These are phyloP conservation scores for Caerostris extrusa DNA, from an alignment of 1,140 invertebrate genomes.

Conservation along the genomic window DNA sequence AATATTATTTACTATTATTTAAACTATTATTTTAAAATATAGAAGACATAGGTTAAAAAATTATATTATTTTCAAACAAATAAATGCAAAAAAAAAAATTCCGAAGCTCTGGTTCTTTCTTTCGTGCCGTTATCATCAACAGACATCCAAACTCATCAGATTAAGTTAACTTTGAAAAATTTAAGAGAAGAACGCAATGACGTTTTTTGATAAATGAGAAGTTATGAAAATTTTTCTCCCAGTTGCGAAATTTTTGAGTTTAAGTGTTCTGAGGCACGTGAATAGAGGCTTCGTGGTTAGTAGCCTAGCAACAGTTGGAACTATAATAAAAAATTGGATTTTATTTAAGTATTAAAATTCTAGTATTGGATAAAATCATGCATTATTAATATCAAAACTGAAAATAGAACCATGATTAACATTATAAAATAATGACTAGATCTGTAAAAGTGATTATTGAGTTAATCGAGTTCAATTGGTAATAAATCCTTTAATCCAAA, in stretches of 20 bases:
- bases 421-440: too few relatives aligned
- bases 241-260: background rate
- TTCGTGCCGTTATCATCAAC: background rate
- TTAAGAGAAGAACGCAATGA: slow-evolving; percentile 45
- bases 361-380: too few relatives aligned
- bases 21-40: too few relatives aligned
- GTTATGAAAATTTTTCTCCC: background rate
- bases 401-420: too few relatives aligned
- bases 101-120: background rate
- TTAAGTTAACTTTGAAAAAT: slow-evolving; percentile 41
- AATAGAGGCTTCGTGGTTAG: background rate
- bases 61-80: too few relatives aligned
- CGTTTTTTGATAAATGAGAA: slow-evolving; percentile 19
- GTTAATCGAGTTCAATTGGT: too few relatives aligned
- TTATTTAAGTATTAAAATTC: too few relatives aligned
- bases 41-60: too few relatives aligned
- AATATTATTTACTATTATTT: too few relatives aligned
- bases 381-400: too few relatives aligned
- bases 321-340: background rate
- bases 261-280: background rate
- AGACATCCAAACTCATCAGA: background rate
- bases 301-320: background rate
- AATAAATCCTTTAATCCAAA: too few relatives aligned
- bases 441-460: too few relatives aligned
- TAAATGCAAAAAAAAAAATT: background rate